Evolutionary conservation across 2,797 vertebrate genomes (phyloP).

Genomic region (Odontamblyopus rebecca): DNA sequence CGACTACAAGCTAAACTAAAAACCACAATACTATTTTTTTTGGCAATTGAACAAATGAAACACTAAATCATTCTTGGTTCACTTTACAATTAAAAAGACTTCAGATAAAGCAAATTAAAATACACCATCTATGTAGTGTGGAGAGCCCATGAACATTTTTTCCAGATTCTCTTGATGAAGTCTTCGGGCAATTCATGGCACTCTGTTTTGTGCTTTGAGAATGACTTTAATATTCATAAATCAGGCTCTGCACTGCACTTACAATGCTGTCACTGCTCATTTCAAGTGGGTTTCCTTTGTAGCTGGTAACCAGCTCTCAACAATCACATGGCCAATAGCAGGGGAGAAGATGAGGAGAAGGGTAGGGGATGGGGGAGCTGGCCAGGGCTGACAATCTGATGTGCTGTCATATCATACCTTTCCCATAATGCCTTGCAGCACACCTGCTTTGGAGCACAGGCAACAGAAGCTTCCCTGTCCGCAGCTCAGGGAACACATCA

Average conservation of each 20-base stretch:
- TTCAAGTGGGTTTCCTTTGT: slow-evolving; percentile 57
- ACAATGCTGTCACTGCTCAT: slow-evolving; percentile 40
- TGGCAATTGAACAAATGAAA: slow-evolving; percentile 21
- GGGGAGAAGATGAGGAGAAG: slow-evolving; percentile 19
- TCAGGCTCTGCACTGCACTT: slow-evolving; percentile 36
- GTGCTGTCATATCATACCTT: slow-evolving; percentile 60
- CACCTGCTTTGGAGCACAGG: slow-evolving; percentile 68
- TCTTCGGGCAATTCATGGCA: slow-evolving; percentile 34
- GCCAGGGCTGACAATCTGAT: slow-evolving; percentile 67
- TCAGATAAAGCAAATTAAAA: slow-evolving; percentile 39
- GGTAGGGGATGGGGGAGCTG: slow-evolving; percentile 38
- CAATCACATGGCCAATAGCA: slow-evolving; percentile 24
- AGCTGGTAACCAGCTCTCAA: slow-evolving; percentile 40
- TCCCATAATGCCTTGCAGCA: slow-evolving; percentile 73
- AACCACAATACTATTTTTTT: not conserved
- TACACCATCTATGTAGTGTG: slow-evolving; percentile 30
- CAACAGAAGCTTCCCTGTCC: slow-evolving; percentile 61
- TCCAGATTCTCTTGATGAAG: slow-evolving; percentile 34
- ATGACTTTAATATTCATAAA: slow-evolving; percentile 52
- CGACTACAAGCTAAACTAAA: not conserved
- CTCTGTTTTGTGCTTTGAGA: slow-evolving; percentile 32
- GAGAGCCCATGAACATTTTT: slow-evolving; percentile 19
- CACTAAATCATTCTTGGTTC: slow-evolving; percentile 7
- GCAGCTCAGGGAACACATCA: slow-evolving; percentile 59
- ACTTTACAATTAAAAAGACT: slow-evolving; percentile 1